Base-by-base conservation (phyloP, 2,797 vertebrate species). In the Sebastiscus tertius region DNA sequence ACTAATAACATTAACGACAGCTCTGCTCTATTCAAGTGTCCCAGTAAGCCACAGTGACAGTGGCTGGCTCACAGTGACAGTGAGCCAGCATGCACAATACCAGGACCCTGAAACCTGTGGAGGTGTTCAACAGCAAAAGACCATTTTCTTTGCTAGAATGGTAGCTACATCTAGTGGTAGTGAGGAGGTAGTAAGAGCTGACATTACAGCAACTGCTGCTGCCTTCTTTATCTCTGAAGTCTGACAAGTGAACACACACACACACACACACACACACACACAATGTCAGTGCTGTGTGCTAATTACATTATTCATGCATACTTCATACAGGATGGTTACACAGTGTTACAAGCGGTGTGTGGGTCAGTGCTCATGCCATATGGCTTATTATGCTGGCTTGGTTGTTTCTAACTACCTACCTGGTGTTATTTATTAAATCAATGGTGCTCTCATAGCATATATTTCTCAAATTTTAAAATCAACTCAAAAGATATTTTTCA, bases 141-240 rank as follows among this genome's bases (percentile, higher is more conserved):
- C 20, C 4, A 26, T 13, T 58, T 11, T 20, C 31, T n/a, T 24
- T 49, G 20, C 27, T 62, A 7, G 72, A 72, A 55, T 29, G 86
- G 56, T 33, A 75, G 77, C 80, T 33, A 55, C 88, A 85, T 81
- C 89, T 91, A 82, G 88, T 90, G 91, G 84, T 12, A 16, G 14
- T 1, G 16, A 55, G 11, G 3, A 36, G 42, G 75, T 7, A 18
- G 24, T 24, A 24, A 24, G 5, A 75, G 16, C 5, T 34, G 13
- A 52, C 1, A 3, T 58, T 13, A 52, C 20, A 69, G 33, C 29
- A 33, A 34, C 58, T 59, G 22, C 6, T 66, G n/a, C 49, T 74
- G 42, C 31, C 55, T 26, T 36, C 29, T 49, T 49, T 34, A 20
- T 71, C 18, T 63, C 39, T 60, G 27, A 46, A 22, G 46, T 42